phyloP scores from a whole-genome alignment of 2,888 invertebrate species.

The Ptychoptera albimana region DNA sequence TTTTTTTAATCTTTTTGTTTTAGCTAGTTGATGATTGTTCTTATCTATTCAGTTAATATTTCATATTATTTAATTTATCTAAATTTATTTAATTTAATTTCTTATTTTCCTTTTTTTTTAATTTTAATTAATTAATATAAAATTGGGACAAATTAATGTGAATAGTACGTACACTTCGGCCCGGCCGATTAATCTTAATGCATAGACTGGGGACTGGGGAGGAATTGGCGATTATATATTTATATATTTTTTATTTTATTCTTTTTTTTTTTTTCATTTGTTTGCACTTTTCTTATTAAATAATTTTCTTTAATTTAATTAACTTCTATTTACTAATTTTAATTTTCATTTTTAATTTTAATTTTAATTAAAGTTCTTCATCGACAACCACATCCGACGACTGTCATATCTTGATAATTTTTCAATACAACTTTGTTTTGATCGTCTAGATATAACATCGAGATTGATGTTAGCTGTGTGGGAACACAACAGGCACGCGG shows the following conservation, averaged over 20 bases:
- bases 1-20: no score
- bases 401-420: constrained; percentile 98
- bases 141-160: no score
- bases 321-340: not conserved
- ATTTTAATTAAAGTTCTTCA: constrained; percentile 30
- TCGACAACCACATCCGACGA: constrained; percentile 95
- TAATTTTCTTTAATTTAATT: not conserved
- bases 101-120: not conserved
- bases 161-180: constrained; percentile 4
- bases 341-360: not conserved
- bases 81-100: constrained; percentile 1
- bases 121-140: not conserved
- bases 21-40: not conserved
- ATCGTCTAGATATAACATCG: constrained; percentile 93
- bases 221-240: not conserved
- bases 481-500: constrained; percentile 97
- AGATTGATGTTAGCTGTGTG: constrained; percentile 81
- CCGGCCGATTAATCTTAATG: not conserved
- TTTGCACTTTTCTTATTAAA: not conserved
- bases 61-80: not conserved
- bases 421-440: constrained; percentile 91
- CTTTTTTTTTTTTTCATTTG: not conserved
- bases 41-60: not conserved
- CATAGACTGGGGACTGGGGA: no score
- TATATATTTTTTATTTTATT: not conserved